Conservation (phyloP, 2,888 invertebrate species). For the Ormyrus nitidulus region DNA sequence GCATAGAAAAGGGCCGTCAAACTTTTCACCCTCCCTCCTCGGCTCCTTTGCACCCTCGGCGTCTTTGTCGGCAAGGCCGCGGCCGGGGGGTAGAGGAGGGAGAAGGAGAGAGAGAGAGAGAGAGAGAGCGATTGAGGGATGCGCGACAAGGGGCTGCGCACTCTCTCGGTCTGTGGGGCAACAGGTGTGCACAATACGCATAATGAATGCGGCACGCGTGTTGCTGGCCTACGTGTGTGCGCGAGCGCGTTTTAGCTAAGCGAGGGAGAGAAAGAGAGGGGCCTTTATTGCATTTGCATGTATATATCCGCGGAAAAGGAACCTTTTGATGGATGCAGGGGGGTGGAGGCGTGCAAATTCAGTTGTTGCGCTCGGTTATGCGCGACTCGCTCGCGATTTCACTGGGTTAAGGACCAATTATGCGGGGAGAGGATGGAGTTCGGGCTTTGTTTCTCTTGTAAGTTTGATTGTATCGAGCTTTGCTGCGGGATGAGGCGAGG, state of each 20-base stretch:
- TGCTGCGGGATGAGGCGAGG: too few relatives aligned
- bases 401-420: constrained; percentile 54
- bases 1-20: constrained; percentile 48
- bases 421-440: background rate
- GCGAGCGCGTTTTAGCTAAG: constrained; percentile 36
- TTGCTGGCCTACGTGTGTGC: background rate
- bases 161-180: constrained; percentile 62
- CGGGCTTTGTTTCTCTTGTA: too few relatives aligned
- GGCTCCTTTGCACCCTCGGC: constrained; percentile 19
- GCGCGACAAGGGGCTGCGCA: constrained; percentile 52
- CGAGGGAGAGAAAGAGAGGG: constrained; percentile 1
- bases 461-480: too few relatives aligned
- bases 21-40: constrained; percentile 40
- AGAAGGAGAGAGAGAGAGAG: constrained; percentile 13
- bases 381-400: constrained; percentile 35
- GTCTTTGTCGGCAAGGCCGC: constrained; percentile 27
- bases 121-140: constrained; percentile 53
- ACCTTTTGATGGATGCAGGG: constrained; percentile 45
- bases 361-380: constrained; percentile 23
- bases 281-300: constrained; percentile 56
- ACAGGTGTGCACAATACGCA: constrained; percentile 73
- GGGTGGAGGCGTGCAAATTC: background rate
- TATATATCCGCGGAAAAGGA: constrained; percentile 47
- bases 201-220: constrained; percentile 67
- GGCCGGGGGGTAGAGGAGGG: constrained; percentile 2